Conservation (phyloP, 2,888 invertebrate species). For the Molanna angustata region DNA sequence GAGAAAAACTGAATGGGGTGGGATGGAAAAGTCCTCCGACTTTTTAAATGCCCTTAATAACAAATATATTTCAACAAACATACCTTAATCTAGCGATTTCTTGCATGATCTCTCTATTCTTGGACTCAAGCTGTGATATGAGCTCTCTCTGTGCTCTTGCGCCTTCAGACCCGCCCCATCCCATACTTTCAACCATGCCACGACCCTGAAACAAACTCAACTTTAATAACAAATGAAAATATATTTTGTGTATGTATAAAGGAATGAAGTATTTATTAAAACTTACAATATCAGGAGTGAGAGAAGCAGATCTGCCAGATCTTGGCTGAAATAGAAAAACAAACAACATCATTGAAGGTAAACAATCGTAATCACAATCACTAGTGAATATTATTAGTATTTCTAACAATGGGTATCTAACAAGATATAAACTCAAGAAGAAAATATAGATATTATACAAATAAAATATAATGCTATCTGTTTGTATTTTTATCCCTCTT, state of each 20-base stretch:
- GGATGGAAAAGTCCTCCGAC: too few relatives aligned
- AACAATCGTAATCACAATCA: too few relatives aligned
- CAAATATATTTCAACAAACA: too few relatives aligned
- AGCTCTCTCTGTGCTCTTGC: constrained; percentile 86
- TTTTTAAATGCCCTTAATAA: too few relatives aligned
- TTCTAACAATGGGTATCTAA: too few relatives aligned
- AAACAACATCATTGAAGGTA: too few relatives aligned
- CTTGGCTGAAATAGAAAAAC: constrained; percentile 50
- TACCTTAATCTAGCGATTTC: constrained; percentile 87
- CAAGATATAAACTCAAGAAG: too few relatives aligned
- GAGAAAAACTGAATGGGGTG: too few relatives aligned
- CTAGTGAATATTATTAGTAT: too few relatives aligned
- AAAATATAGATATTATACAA: too few relatives aligned
- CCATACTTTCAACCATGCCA: constrained; percentile 28
- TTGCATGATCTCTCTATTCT: constrained; percentile 94
- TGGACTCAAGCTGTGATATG: constrained; percentile 88
- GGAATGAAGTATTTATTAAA: constrained; percentile 18
- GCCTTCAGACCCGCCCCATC: constrained; percentile 44
- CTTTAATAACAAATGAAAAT: background rate
- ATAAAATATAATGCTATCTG: too few relatives aligned
- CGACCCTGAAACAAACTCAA: constrained; percentile 42
- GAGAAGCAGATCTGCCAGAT: constrained; percentile 58
- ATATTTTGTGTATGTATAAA: background rate
- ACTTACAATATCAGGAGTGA: constrained; percentile 62
- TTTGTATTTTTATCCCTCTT: too few relatives aligned